Conservation (phyloP, 1,140 invertebrate species). For the Heliconius himera region DNA sequence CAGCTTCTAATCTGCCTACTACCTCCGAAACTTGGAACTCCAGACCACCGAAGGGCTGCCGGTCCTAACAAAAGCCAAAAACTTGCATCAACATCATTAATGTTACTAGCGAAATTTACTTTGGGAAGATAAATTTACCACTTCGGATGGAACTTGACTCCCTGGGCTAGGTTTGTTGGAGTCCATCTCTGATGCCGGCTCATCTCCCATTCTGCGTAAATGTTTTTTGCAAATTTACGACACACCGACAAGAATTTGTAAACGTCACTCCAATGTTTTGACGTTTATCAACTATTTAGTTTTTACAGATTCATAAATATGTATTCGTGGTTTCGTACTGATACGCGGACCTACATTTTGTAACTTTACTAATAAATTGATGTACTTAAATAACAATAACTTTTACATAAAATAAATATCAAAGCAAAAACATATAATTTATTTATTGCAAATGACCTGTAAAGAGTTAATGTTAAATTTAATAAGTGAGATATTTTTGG, state of each 20-base stretch:
- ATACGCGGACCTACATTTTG: not conserved
- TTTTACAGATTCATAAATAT: slow-evolving; percentile 19
- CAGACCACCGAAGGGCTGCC: slow-evolving; percentile 81
- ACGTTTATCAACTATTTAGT: slow-evolving; percentile 42
- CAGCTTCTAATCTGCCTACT: slow-evolving; percentile 85
- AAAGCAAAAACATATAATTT: too few species aligned
- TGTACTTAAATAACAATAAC: too few species aligned
- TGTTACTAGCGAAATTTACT: slow-evolving; percentile 8
- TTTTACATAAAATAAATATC: too few species aligned
- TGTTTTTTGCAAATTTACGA: slow-evolving; percentile 65
- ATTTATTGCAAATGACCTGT: too few species aligned
- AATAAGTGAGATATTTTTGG: not conserved
- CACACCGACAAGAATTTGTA: slow-evolving; percentile 72
- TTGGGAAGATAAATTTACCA: slow-evolving; percentile 50
- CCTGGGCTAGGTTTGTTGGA: slow-evolving; percentile 55
- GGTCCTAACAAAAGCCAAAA: slow-evolving; percentile 62
- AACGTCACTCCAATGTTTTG: slow-evolving; percentile 77
- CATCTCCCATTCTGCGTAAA: slow-evolving; percentile 77
- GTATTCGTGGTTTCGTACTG: slow-evolving; percentile 16
- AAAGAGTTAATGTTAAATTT: not conserved
- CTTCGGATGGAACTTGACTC: slow-evolving; percentile 46
- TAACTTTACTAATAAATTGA: not conserved
- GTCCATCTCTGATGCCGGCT: slow-evolving; percentile 61
- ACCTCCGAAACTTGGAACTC: slow-evolving; percentile 86
- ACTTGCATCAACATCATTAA: slow-evolving; percentile 21